Evolutionary conservation across 2,113 vertebrate genomes (phyloP), one percentile per base, ranked within the genome.

Genomic region (Cettia cetti): DNA sequence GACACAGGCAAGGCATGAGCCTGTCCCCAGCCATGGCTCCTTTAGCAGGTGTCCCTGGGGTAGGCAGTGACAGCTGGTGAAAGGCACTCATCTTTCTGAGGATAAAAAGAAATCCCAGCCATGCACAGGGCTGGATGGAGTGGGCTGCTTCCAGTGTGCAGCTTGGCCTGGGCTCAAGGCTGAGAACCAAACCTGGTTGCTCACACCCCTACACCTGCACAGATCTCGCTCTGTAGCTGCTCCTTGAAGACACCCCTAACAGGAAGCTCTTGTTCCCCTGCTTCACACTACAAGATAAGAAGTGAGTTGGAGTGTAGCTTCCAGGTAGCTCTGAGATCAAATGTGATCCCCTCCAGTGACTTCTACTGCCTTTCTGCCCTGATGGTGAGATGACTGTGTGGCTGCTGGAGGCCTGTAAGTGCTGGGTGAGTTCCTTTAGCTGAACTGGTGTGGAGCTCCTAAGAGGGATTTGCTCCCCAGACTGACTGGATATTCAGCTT

Each of bases 1-100:
- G 35, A 4, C 2, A 9, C 22, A 15, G 69, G 3, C 0, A 0
- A 49, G 45, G n/a, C 0, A 0, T n/a, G n/a, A 86, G 31, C 53
- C 74, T 26, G 40, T 47, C 23, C 60, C 52, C 53, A n/a, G 75
- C 30, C 2, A 0, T 10, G 45, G 65, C 19, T 18, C 24, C 31
- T 56, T 59, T 4, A 35, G 40, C 40, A 40, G 45, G 5, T 37
- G 45, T 74, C 63, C 37, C 12, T 9, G 45, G 35, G 59, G 15
- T 9, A 13, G 37, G 7, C 1, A 7, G 63, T 18, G 24, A 15
- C 37, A 52, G 42, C 26, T 66, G 35, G 2, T 30, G 56, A 74
- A 53, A 19, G 39, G 26, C 3, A 5, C 21, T 35, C 18, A 2
- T 45, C 33, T 39, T 33, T 78, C 61, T 0, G 0, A 47, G 39